Percentiles rank a stretch among this genome's conserved stretches.
These are phyloP conservation scores for Esox niger DNA, from an alignment of 2,113 vertebrate species.

Conservation along the genomic window DNA sequence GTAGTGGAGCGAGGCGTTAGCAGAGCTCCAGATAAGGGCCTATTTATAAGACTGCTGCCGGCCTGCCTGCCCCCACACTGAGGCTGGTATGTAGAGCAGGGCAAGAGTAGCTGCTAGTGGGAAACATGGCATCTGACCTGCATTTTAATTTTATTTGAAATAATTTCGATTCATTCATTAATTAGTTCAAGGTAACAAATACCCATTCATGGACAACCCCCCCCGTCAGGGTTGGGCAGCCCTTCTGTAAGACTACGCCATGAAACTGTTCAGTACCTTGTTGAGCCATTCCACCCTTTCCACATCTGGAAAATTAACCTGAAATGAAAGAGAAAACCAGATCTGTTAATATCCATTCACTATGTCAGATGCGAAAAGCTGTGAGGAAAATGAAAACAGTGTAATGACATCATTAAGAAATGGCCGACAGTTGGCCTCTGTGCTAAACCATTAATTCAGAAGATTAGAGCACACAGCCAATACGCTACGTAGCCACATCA, in stretches of 20 bases:
- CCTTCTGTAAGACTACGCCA: neutral
- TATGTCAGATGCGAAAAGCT: neutral
- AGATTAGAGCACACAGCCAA: too few relatives aligned
- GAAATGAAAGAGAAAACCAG: conserved; percentile 36
- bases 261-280: conserved; percentile 76
- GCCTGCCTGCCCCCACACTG: neutral
- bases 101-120: neutral
- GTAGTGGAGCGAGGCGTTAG: conserved; percentile 15
- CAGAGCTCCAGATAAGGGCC: conserved; percentile 49
- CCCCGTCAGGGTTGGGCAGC: too few relatives aligned
- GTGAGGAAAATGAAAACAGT: neutral
- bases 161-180: too few relatives aligned
- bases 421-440: too few relatives aligned
- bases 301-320: conserved; percentile 96
- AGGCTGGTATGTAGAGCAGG: neutral
- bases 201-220: too few relatives aligned
- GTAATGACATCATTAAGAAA: too few relatives aligned
- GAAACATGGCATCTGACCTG: neutral
- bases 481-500: too few relatives aligned
- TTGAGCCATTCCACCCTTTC: conserved; percentile 97
- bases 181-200: too few relatives aligned
- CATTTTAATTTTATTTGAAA: too few relatives aligned
- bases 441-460: too few relatives aligned
- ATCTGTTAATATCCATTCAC: neutral
- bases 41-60: conserved; percentile 45